Evolutionary conservation across 2,113 vertebrate genomes (phyloP).

Genomic region (Chaetura pelagica): DNA sequence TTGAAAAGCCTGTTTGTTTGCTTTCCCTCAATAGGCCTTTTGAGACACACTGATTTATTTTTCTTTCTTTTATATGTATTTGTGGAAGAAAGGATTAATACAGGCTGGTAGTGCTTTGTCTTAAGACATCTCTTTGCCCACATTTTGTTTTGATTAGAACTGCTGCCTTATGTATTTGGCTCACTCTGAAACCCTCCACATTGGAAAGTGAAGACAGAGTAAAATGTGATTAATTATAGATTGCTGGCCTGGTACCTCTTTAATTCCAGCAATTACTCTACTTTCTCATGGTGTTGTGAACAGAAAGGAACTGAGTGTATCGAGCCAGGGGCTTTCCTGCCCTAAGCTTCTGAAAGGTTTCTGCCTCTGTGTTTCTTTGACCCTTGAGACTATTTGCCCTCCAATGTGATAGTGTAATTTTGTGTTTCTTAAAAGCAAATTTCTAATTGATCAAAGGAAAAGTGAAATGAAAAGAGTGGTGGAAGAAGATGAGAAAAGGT

Average conservation of each 20-base stretch:
- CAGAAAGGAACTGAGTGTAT: neutral
- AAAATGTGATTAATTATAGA: conserved; percentile 23
- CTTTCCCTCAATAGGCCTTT: neutral
- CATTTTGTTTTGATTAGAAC: neutral
- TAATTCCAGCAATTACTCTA: conserved; percentile 16
- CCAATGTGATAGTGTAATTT: neutral
- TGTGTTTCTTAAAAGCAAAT: conserved; percentile 19
- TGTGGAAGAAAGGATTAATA: neutral
- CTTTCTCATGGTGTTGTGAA: neutral
- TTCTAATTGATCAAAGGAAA: neutral
- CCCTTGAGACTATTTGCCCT: neutral
- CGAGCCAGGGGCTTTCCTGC: neutral
- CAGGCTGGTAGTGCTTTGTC: neutral
- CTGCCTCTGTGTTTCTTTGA: neutral
- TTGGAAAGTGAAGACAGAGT: neutral
- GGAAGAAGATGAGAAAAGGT: conserved; percentile 35
- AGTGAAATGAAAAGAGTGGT: conserved; percentile 34
- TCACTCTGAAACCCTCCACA: neutral
- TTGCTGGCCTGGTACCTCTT: neutral
- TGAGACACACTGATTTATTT: neutral
- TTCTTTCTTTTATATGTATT: neutral
- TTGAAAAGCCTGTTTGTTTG: neutral
- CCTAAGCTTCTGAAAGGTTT: neutral
- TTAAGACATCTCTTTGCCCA: neutral
- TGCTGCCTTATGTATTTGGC: neutral